Evolutionary conservation across 2,113 vertebrate species (phyloP).

Genomic region (Corvus cornix): DNA sequence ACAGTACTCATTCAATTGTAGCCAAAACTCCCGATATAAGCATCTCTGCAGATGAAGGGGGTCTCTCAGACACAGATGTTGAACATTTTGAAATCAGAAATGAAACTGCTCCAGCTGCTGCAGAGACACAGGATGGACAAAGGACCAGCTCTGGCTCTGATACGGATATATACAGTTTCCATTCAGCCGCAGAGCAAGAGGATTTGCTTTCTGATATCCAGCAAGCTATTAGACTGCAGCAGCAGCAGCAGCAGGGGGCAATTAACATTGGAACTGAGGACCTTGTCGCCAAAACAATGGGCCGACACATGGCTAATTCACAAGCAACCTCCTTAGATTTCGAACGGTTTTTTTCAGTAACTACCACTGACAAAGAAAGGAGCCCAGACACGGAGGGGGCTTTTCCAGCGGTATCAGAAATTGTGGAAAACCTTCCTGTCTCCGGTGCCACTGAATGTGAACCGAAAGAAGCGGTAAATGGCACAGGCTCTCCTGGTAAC

Average conservation of each 20-base stretch:
- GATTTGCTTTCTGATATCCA: conserved; percentile 97
- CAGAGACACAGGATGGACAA: conserved; percentile 80
- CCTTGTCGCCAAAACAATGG: conserved; percentile 68
- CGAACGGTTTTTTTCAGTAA: conserved; percentile 57
- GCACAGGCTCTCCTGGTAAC: conserved; percentile 64
- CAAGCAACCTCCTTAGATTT: conserved; percentile 58
- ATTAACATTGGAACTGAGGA: conserved; percentile 60
- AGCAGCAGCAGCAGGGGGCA: conserved; percentile 82
- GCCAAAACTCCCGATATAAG: conserved; percentile 88
- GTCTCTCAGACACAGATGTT: conserved; percentile 84
- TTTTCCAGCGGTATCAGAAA: conserved; percentile 10
- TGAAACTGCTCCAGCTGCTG: conserved; percentile 64
- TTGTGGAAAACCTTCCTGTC: background rate
- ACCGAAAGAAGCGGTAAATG: background rate
- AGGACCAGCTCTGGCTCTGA: conserved; percentile 93
- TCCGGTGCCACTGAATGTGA: background rate
- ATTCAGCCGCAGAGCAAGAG: conserved; percentile 93
- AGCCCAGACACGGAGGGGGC: conserved; percentile 38
- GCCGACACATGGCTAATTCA: conserved; percentile 54
- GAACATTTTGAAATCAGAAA: conserved; percentile 69
- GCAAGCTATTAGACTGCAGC: conserved; percentile 90
- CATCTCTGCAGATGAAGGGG: conserved; percentile 89
- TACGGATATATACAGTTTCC: conserved; percentile 97
- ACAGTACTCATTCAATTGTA: conserved; percentile 77
- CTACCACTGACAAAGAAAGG: conserved; percentile 45